Percentiles rank a stretch among this genome's conserved stretches.
phyloP scores from a whole-genome alignment of 2,888 invertebrate genomes.

The Chromoteleia sp. region DNA sequence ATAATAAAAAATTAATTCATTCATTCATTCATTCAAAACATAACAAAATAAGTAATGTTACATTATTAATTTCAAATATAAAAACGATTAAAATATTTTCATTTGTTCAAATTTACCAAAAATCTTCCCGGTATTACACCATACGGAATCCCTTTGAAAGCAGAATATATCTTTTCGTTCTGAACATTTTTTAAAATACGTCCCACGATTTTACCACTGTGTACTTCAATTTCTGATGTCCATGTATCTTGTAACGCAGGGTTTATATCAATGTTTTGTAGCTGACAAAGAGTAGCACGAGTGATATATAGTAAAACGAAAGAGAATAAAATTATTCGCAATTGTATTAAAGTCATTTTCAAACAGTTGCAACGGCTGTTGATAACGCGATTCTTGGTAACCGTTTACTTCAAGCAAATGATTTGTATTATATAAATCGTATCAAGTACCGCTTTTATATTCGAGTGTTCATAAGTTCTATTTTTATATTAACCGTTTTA shows the following conservation, averaged over 20 bases:
- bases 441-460: too few relatives aligned
- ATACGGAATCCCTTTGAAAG: slow-evolving; percentile 40
- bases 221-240: slow-evolving; percentile 1
- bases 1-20: neutral
- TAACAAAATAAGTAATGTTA: neutral
- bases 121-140: slow-evolving; percentile 18
- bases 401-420: too few relatives aligned
- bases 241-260: neutral
- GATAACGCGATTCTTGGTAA: too few relatives aligned
- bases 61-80: too few relatives aligned
- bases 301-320: too few relatives aligned
- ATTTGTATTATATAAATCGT: too few relatives aligned
- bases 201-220: slow-evolving; percentile 21
- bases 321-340: too few relatives aligned
- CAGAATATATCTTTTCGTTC: slow-evolving; percentile 1
- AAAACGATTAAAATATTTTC: slow-evolving; percentile 2
- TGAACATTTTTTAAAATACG: slow-evolving; percentile 7
- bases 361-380: too few relatives aligned
- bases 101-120: slow-evolving; percentile 20
- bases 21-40: neutral
- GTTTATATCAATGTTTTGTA: neutral
- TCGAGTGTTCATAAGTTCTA: too few relatives aligned
- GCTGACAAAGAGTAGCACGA: too few relatives aligned
- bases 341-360: too few relatives aligned
- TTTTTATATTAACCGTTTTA: too few relatives aligned